Evolutionary conservation across 2,888 invertebrate species (phyloP), one percentile per base, ranked within the genome.

Genomic region (Cryptophagus acutangulus): DNA sequence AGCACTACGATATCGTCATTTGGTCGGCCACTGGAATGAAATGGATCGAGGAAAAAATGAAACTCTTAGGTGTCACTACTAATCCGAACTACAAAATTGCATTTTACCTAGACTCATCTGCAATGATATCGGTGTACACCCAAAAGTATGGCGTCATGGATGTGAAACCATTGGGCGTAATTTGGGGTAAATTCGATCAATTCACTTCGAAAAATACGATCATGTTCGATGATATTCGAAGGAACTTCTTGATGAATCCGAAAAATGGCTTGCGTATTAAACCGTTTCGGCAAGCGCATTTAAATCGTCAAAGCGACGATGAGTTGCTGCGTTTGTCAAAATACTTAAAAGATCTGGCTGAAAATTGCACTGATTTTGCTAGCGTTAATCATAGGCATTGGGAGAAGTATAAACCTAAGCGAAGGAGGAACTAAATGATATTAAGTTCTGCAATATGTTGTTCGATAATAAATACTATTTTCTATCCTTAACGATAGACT

Each of bases 21-120:
- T 97, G 96, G 96, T 96, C 96, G 2, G 96, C 96, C 0, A 96
- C 96, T 0, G 88, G 89, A 46, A 95, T 96, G 94, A 93, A 91
- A 61, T 96, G 95, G 95, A 95, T 97, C 30, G 89, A 94, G 57
- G 93, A 94, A 60, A 96, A 96, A 70, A 94, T 97, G 94, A 82
- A 86, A 44, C 71, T 95, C 30, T 73, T 97, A 0, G 94, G 94
- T 0, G 93, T 96, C 0, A 76, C 84, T 1, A 77, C 76, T 2
- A 83, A 94, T 66, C 75, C 81, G 1, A 80, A 84, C 49, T 96
- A 95, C 63, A 95, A 93, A 72, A 85, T 97, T 42, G 81, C 87
- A 65, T 95, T 94, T 71, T 87, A 93, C 69, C 70, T 96, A 43
- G 96, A 96, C 65, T 86, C 84, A 38, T 71, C 84, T 45, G 95